Percentiles rank a stretch among this genome's conserved stretches.
phyloP scores from a whole-genome alignment of 2,888 invertebrate species.

The Mesochorus sp. region DNA sequence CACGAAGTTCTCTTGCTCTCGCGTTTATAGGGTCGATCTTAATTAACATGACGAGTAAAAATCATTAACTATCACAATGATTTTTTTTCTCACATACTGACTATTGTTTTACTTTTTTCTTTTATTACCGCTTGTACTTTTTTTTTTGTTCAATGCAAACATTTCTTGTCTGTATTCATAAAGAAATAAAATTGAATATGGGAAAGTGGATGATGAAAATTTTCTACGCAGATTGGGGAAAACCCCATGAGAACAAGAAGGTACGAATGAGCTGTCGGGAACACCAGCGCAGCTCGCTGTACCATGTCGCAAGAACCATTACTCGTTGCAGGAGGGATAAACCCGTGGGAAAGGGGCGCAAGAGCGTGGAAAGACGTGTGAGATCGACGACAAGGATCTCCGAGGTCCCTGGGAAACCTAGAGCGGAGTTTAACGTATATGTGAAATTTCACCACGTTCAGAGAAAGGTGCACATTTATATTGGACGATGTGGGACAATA shows the following conservation, averaged over 20 bases:
- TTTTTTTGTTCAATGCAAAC: too few species aligned
- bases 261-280: slow-evolving; percentile 34
- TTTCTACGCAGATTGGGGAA: slow-evolving; percentile 37
- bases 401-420: slow-evolving; percentile 25
- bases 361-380: slow-evolving; percentile 48
- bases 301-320: slow-evolving; percentile 51
- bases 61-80: too few species aligned
- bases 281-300: slow-evolving; percentile 37
- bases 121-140: too few species aligned
- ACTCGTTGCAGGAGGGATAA: slow-evolving; percentile 48
- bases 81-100: too few species aligned
- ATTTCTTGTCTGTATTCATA: too few species aligned
- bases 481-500: background rate
- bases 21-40: background rate
- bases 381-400: slow-evolving; percentile 49
- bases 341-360: slow-evolving; percentile 34
- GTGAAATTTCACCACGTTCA: background rate
- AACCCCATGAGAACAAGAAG: slow-evolving; percentile 26
- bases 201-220: slow-evolving; percentile 13
- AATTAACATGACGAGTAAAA: background rate
- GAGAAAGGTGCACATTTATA: background rate
- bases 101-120: too few species aligned
- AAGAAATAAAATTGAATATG: too few species aligned
- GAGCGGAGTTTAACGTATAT: background rate
- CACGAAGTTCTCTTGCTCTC: background rate